Conservation (phyloP, 2,113 vertebrate species). For the Opisthocomus hoazin region DNA sequence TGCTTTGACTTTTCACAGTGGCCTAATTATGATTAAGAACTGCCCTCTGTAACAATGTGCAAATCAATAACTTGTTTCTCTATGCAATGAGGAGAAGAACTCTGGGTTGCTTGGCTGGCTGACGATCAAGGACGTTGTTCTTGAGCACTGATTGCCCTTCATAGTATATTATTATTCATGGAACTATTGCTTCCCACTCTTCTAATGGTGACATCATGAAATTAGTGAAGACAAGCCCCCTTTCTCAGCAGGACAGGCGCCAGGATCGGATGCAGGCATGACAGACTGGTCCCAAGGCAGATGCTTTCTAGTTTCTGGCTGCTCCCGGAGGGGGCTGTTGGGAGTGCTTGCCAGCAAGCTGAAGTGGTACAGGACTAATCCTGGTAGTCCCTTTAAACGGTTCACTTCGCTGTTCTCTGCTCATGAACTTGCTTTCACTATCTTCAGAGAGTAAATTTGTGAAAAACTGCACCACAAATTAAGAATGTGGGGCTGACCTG, state of each 20-base stretch:
- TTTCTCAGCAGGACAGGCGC: conserved; percentile 29
- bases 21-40: conserved; percentile 58
- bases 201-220: conserved; percentile 25
- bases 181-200: background rate
- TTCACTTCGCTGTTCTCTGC: background rate
- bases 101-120: background rate
- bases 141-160: conserved; percentile 1
- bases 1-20: conserved; percentile 51
- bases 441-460: background rate
- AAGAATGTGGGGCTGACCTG: background rate
- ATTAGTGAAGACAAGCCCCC: conserved; percentile 24
- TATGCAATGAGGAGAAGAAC: rapidly evolving
- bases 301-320: conserved; percentile 8
- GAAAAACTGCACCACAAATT: background rate
- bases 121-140: background rate
- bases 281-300: conserved; percentile 5
- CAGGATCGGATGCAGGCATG: background rate
- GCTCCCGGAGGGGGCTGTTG: background rate
- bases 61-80: conserved; percentile 39
- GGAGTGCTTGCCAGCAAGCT: background rate
- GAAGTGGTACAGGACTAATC: background rate
- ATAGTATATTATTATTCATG: background rate
- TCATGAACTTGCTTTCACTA: background rate
- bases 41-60: conserved; percentile 27
- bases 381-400: background rate